Conservation (phyloP, 2,888 invertebrate species). For the Coronaproctus castanopsis region DNA sequence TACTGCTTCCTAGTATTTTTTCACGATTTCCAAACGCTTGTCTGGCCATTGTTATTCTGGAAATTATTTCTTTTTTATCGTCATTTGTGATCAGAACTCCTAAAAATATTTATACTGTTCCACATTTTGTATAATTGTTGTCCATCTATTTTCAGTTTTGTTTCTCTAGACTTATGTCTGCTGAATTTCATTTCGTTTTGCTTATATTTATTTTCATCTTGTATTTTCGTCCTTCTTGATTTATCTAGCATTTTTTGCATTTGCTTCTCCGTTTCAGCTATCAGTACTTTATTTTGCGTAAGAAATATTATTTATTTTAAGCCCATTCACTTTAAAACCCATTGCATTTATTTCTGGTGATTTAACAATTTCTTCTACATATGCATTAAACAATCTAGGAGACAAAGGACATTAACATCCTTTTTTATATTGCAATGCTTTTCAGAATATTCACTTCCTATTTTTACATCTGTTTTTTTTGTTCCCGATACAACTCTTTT, state of each 20-base stretch:
- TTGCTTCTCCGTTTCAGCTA: not conserved
- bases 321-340: too few relatives aligned
- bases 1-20: not conserved
- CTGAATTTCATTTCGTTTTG: not conserved
- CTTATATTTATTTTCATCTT: not conserved
- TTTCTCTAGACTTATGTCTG: not conserved
- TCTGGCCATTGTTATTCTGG: not conserved
- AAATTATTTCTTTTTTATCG: not conserved
- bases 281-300: not conserved
- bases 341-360: too few relatives aligned
- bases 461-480: too few relatives aligned
- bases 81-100: not conserved
- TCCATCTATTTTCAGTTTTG: not conserved
- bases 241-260: not conserved
- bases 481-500: too few relatives aligned
- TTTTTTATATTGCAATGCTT: too few relatives aligned
- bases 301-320: not conserved
- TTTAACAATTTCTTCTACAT: too few relatives aligned
- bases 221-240: not conserved
- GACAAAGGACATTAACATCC: too few relatives aligned
- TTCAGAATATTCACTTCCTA: too few relatives aligned
- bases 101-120: not conserved
- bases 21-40: not conserved
- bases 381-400: too few relatives aligned
- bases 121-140: not conserved